phyloP scores from a whole-genome alignment of 2,888 invertebrate species.

The Dicycla oo region DNA sequence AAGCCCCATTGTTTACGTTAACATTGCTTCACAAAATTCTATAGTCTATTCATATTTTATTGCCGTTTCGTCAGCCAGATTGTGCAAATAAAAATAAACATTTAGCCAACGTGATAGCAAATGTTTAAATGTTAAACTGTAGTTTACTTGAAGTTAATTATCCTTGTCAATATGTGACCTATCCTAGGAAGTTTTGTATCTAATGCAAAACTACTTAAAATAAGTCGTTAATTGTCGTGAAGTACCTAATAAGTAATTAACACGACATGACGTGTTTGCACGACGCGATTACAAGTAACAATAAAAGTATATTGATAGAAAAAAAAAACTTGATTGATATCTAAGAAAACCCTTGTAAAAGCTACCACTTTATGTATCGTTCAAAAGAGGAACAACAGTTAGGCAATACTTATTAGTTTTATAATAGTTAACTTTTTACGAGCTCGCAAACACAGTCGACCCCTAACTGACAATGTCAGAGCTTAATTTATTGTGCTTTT shows the following conservation, averaged over 20 bases:
- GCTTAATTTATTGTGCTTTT: background rate
- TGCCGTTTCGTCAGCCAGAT: conserved; percentile 8
- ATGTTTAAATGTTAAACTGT: conserved; percentile 23
- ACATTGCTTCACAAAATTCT: conserved; percentile 35
- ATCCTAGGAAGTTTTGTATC: background rate
- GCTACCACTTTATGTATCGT: background rate
- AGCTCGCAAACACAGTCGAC: background rate
- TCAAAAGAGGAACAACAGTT: background rate
- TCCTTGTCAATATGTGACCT: background rate
- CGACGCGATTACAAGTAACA: background rate
- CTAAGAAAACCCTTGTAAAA: too few species aligned
- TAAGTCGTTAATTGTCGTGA: background rate
- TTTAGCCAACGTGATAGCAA: conserved; percentile 6
- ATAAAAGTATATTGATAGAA: too few species aligned
- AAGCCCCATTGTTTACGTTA: conserved; percentile 23
- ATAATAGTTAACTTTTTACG: background rate
- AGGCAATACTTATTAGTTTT: too few species aligned
- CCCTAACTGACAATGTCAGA: too few species aligned
- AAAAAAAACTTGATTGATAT: too few species aligned
- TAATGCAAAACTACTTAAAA: background rate
- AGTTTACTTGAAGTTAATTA: conserved; percentile 14
- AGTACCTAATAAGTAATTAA: background rate
- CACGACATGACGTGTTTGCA: background rate
- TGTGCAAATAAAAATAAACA: conserved; percentile 27
- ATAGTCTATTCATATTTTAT: conserved; percentile 19